Evolutionary conservation across 2,888 invertebrate species (phyloP).

Genomic region (Tenthredo mesomela): DNA sequence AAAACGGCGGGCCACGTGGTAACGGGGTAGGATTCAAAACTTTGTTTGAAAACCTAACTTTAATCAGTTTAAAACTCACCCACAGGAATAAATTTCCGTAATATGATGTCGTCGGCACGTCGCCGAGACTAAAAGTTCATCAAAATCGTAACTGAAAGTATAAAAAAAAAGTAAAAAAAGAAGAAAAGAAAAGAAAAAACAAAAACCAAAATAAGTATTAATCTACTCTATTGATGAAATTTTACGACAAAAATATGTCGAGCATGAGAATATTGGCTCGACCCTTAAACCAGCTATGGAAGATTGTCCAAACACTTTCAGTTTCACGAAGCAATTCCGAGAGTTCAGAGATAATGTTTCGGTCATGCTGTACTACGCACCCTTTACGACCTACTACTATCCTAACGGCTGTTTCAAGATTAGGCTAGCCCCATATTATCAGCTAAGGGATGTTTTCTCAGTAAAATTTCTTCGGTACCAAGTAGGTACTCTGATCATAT

Average conservation of each 20-base stretch:
- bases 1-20: not conserved
- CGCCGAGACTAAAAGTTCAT: not conserved
- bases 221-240: not conserved
- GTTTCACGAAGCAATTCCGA: conserved; percentile 11
- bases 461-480: not conserved
- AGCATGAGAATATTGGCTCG: not conserved
- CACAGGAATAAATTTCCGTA: not conserved
- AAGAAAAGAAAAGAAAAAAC: not conserved
- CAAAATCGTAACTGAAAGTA: not conserved
- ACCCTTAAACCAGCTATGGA: not conserved
- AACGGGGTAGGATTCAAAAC: not conserved
- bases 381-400: not conserved
- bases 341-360: conserved; percentile 38
- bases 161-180: not conserved
- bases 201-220: not conserved
- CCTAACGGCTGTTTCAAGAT: conserved; percentile 33
- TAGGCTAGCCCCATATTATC: not conserved
- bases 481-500: not conserved
- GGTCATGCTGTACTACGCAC: conserved; percentile 34
- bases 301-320: not conserved
- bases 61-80: conserved; percentile 7
- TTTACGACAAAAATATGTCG: not conserved
- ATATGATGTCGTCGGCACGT: not conserved
- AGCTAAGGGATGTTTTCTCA: not conserved
- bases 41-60: not conserved